These are phyloP conservation scores for Steatornis caripensis DNA, from an alignment of 2,113 vertebrate genomes.

Conservation along the genomic window DNA sequence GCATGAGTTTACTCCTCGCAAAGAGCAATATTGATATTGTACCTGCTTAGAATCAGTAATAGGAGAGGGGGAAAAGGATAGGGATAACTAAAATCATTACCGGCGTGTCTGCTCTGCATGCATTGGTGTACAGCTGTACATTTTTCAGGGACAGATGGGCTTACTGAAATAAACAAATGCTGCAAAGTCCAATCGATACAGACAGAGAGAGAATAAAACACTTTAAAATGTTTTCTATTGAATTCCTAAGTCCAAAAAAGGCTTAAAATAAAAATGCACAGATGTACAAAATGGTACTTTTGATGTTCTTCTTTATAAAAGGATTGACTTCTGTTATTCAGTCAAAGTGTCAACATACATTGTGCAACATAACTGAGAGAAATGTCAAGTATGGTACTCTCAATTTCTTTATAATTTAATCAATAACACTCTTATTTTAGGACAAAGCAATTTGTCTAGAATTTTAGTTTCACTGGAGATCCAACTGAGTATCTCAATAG, in stretches of 20 bases:
- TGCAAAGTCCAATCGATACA: slow-evolving; percentile 47
- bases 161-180: slow-evolving; percentile 64
- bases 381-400: slow-evolving; percentile 30
- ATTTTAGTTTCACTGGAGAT: slow-evolving; percentile 12
- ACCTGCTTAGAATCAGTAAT: slow-evolving; percentile 64
- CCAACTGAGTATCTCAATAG: not conserved
- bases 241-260: slow-evolving; percentile 28
- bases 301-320: slow-evolving; percentile 45
- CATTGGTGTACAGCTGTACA: slow-evolving; percentile 27
- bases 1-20: slow-evolving; percentile 10
- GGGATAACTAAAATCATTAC: slow-evolving; percentile 51
- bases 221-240: slow-evolving; percentile 43
- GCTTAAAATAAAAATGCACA: slow-evolving; percentile 54
- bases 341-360: slow-evolving; percentile 42
- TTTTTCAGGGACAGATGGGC: slow-evolving; percentile 50
- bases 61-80: not conserved
- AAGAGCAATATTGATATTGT: slow-evolving; percentile 49
- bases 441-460: slow-evolving; percentile 15
- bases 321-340: slow-evolving; percentile 27
- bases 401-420: slow-evolving; percentile 48
- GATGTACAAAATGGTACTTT: slow-evolving; percentile 35
- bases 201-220: slow-evolving; percentile 8
- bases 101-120: slow-evolving; percentile 15
- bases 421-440: slow-evolving; percentile 10
- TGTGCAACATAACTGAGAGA: slow-evolving; percentile 27